Conservation (phyloP, 2,113 vertebrate species). For the Pristiophorus japonicus region DNA sequence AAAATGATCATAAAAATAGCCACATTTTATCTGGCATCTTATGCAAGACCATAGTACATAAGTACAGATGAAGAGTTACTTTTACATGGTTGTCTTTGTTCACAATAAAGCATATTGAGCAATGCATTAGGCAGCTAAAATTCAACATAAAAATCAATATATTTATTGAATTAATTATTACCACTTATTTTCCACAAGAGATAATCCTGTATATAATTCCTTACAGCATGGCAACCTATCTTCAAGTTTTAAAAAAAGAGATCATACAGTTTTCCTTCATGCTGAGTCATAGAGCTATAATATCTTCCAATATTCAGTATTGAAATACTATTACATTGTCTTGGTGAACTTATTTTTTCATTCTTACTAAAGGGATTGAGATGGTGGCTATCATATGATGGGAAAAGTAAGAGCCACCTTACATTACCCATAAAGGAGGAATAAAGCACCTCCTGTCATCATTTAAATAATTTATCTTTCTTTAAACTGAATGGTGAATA, state of each 20-base stretch:
- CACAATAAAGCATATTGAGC: not conserved
- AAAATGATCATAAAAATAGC: not conserved
- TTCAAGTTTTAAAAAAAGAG: not conserved
- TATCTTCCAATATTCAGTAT: not conserved
- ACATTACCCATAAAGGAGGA: not conserved
- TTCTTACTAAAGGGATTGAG: not conserved
- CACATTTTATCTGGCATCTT: not conserved
- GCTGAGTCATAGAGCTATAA: not conserved
- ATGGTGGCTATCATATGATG: not conserved
- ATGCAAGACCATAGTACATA: not conserved
- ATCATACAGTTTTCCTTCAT: not conserved
- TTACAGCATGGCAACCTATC: not conserved
- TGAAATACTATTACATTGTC: not conserved
- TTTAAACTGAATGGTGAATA: not conserved
- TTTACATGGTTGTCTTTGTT: not conserved
- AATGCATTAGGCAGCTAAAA: not conserved
- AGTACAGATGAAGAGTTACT: not conserved
- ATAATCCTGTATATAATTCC: not conserved
- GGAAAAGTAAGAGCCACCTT: too few relatives aligned
- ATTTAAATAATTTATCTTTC: not conserved
- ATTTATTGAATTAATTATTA: not conserved
- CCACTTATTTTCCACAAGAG: too few relatives aligned
- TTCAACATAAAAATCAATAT: not conserved
- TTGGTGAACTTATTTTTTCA: not conserved
- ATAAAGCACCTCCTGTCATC: not conserved